Evolutionary conservation across 2,113 vertebrate species (phyloP), one percentile per base, ranked within the genome.

Genomic region (Rhabdornis inornatus): DNA sequence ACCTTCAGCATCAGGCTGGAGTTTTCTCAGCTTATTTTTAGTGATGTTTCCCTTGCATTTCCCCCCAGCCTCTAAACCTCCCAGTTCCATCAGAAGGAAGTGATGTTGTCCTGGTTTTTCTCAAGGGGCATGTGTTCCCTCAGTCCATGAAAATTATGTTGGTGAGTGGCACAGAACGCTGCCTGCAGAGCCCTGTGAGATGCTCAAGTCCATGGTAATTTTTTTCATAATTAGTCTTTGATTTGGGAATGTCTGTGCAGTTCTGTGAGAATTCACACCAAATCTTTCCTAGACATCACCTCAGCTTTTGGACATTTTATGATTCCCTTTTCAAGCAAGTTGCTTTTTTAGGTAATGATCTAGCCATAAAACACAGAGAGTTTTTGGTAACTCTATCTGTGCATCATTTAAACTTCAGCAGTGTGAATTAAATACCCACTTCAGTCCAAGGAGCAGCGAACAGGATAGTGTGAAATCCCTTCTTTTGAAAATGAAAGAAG

Each of bases 401-500:
- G 50, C 56, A 81, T 75, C 60, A 40, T 90, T 84, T 86, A 72
- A 96, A 76, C 49, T 90, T 45, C 64, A 65, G 21, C 70, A 71
- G 33, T 0, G 2, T 87, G 84, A 96, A 60, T 87, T 79, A 40
- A 81, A 91, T 10, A 44, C 30, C 21, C 0, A 4, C 39, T 55
- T 91, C 76, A 93, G 42, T 94, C 65, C 64, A 42, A 92, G 93
- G 78, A 92, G 66, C 78, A 78, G 72, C 78, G 90, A 90, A 74
- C 53, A 69, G 59, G 55, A 79, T 91, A 76, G 37, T 47, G 64
- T 83, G 61, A 84, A 78, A 87, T 94, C 47, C 30, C 18, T 59
- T 89, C 40, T 95, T 87, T 75, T 74, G 45, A 93, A 89, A 94
- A 82, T 68, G 66, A 95, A 94, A 94, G 49, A 89, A 86, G 27